Evolutionary conservation across 2,113 vertebrate species (phyloP), one percentile per base, ranked within the genome.

Genomic region (Hippocampus mohnikei): DNA sequence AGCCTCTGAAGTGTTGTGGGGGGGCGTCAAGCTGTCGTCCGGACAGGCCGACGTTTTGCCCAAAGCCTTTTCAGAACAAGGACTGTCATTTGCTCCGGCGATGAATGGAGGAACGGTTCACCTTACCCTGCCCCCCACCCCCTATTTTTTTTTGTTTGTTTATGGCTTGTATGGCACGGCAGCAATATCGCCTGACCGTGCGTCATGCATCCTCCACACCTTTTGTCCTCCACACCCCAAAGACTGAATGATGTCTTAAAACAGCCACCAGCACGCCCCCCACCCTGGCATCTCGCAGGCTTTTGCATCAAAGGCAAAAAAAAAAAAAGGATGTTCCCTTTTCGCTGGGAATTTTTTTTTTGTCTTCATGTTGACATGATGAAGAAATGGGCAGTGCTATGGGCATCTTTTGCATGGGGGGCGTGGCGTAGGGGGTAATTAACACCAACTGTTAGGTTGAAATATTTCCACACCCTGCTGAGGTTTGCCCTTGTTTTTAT

Each of bases 261-360:
- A 79, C 78, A 75, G 78, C 84, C 78, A 90, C 91, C 91, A 91
- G 91, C 90, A 90, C 85, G n/a, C 80, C 67, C 74, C 64, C 77
- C 80, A 69, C 77, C 73, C 73, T 50, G 71, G 50, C 75, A 71
- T 82, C 80, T 87, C 83, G 76, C 53, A 87, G 74, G 82, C 73
- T 86, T 82, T 62, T 85, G 67, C 74, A 77, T 84, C 79, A 73
- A 83, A 83, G 80, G 60, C 52, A 67, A 74, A 72, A 78, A 75
- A 33, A 65, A 67, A 20, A 80, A 53, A 29, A 29, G 29, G 29
- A 37, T 72, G 73, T 84, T 85, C 65, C 84, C 56, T 68, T 55
- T 23, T 81, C 66, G 37, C 33, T 23, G 52, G 52, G 64, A 75
- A 81, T 71, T 16, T 67, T 18, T 50, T 62, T 81, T 81, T 71